Conservation (phyloP, 2,797 vertebrate species). For the Gymnodraco acuticeps region DNA sequence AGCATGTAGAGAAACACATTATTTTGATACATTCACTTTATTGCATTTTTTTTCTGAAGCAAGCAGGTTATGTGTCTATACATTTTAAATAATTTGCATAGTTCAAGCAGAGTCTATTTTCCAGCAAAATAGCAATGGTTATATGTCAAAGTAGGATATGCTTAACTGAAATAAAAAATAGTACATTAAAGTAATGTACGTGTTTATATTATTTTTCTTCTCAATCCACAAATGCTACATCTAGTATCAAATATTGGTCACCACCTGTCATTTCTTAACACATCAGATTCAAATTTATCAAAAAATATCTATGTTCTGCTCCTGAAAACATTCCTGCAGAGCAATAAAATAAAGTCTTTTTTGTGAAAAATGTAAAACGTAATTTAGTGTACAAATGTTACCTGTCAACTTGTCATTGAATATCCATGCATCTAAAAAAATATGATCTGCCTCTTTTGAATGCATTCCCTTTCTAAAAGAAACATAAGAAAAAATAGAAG, state of each 20-base stretch:
- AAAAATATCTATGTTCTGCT: conserved; percentile 77
- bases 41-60: conserved; percentile 83
- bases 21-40: conserved; percentile 86
- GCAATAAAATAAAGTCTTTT: conserved; percentile 70
- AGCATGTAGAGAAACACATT: conserved; percentile 70
- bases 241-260: conserved; percentile 75
- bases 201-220: conserved; percentile 54
- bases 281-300: conserved; percentile 54
- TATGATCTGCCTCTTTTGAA: conserved; percentile 70
- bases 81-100: conserved; percentile 80
- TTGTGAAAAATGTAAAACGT: conserved; percentile 70
- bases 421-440: conserved; percentile 80
- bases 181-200: conserved; percentile 73
- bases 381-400: conserved; percentile 65
- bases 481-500: conserved; percentile 76
- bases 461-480: conserved; percentile 64
- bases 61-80: conserved; percentile 74
- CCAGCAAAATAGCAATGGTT: conserved; percentile 69
- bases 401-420: conserved; percentile 61
- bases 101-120: conserved; percentile 77
- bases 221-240: conserved; percentile 76
- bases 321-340: conserved; percentile 63
- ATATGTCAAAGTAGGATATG: conserved; percentile 70
- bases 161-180: conserved; percentile 70
- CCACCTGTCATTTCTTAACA: conserved; percentile 50